Base-by-base conservation (phyloP, 2,888 invertebrate genomes). In the Sphaerophoria taeniata region DNA sequence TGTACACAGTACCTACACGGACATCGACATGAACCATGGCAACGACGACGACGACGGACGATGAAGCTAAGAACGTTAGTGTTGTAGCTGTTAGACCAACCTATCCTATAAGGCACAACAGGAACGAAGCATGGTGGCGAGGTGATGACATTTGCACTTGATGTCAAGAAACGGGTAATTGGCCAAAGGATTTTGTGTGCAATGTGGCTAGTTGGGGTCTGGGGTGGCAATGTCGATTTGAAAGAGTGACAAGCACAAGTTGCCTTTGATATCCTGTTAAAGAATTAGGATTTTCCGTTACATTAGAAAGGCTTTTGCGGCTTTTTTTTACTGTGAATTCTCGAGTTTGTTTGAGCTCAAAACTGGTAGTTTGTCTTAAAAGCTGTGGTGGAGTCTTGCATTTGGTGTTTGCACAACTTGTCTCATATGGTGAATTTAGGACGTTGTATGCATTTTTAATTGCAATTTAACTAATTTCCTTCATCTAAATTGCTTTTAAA, bases 121-220 rank as follows among this genome's bases (percentile, higher is more conserved):
- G 63, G 47, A 69, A 33, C 53, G 58, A 39, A 67, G 67, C 71
- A 71, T 61, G 39, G 39, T 60, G 79, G 39, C 60, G 79, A 65
- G 80, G 84, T 84, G 75, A 84, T 84, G 84, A 75, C 75, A 51
- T 84, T 84, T 84, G 84, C 72, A 80, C 84, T 84, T 63, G 61
- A 80, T 80, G 75, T 80, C 75, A 67, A 67, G 80, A 75, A 74
- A 80, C 72, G 72, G 84, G 75, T 84, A 84, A 84, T 84, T 84
- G 84, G 80, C 75, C 71, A 84, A 80, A 76, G 75, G 75, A 84
- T 84, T 84, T 75, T 84, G 72, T 79, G 70, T 69, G 65, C 36
- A 34, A 65, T 65, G 65, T 31, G 65, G 69, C 56, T 73, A 49
- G 31, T 47, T 58, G 55, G 82, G 69, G 34, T 55, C 39, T 58